Base-by-base conservation (phyloP, 92 coral and sea anemone genomes). In the Diadumene lineata region DNA sequence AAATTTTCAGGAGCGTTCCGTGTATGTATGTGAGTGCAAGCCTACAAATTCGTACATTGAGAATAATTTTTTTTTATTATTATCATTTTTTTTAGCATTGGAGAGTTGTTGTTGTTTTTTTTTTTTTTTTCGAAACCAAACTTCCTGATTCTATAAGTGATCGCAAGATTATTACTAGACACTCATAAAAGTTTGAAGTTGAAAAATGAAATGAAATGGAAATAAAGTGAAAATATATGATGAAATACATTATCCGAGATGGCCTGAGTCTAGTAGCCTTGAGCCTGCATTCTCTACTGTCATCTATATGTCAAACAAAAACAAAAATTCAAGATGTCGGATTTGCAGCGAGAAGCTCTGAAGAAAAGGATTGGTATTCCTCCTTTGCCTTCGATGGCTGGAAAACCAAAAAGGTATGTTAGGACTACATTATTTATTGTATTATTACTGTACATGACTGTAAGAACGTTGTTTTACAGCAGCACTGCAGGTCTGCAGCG, bases 311-410 rank as follows among this genome's bases (percentile, higher is more conserved):
- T 64, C 61, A 24, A 11, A 44, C 31, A 6, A 57, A 57, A 72
- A 60, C 58, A 53, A 44, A 69, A 77, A 75, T 74, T 46, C 89
- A 90, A 90, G 50, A 90, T 90, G 96, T 90, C 96, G 92, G 94
- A 74, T 58, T 50, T 83, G 58, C 80, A 83, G 66, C 82, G 87
- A 61, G 88, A 93, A 69, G 83, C 92, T 34, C 66, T 93, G 53
- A 88, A 82, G 68, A 93, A 82, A 62, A 84, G 73, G 13, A 64
- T 87, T 31, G 87, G 96, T 7, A 68, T 90, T 60, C 96, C 96
- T 46, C 85, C 96, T 76, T 81, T 76, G 33, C 96, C 96, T 44
- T 66, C 78, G 58, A 72, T 83, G 72, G 62, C 91, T 34, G 83
- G 86, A 0, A 72, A 82, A 77, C 68, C 43, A 13, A 32, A 50